These are phyloP conservation scores for Meta bourneti DNA, from an alignment of 2,888 invertebrate species.

Conservation along the genomic window DNA sequence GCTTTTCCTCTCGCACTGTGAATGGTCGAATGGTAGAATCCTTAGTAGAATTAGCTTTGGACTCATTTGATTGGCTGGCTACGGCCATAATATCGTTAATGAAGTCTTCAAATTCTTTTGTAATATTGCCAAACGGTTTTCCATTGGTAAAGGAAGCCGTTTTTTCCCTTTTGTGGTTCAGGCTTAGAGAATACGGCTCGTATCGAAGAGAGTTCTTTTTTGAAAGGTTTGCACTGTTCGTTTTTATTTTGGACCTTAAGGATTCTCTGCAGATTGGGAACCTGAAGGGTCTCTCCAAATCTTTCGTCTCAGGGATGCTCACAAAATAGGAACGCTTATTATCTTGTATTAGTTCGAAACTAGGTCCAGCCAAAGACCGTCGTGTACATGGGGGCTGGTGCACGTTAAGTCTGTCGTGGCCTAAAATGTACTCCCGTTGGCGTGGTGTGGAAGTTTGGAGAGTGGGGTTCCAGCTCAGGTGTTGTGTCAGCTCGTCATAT, in stretches of 20 bases:
- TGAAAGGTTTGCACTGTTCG: neutral
- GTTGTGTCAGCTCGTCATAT: no score
- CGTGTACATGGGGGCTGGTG: no score
- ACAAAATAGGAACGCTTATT: neutral
- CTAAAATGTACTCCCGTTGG: no score
- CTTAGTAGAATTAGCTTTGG: neutral
- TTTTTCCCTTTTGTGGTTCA: neutral
- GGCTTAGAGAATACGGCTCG: neutral
- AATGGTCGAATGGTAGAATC: neutral
- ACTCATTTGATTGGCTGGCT: neutral
- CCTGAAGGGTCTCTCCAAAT: neutral
- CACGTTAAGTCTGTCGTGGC: no score
- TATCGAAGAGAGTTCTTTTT: neutral
- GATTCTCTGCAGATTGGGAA: neutral
- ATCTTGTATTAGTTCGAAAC: neutral
- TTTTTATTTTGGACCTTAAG: neutral
- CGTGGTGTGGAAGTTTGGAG: no score
- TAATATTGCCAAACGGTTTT: neutral
- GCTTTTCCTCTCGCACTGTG: no score
- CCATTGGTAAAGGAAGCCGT: neutral
- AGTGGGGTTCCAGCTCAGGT: no score
- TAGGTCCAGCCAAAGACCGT: no score
- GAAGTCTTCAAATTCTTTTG: conserved; percentile 12
- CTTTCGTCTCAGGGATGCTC: neutral
- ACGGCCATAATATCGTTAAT: neutral